Conservation (phyloP, 2,113 vertebrate species). For the Megaceryle maxima region DNA sequence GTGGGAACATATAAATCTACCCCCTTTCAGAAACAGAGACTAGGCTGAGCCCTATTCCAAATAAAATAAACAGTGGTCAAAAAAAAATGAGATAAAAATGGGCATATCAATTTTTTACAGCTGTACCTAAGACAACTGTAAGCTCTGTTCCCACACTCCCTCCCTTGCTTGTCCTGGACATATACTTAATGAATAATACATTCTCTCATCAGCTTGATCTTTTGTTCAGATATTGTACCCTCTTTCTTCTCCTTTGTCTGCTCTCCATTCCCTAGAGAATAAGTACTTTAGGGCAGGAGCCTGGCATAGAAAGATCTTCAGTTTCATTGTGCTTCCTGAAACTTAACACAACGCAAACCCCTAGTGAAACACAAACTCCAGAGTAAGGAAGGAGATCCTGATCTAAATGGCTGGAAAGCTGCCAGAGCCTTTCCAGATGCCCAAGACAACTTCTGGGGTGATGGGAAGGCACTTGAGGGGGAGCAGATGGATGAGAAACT, state of each 20-base stretch:
- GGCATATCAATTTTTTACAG: background rate
- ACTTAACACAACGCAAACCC: background rate
- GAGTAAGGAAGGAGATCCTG: background rate
- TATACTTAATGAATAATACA: conserved; percentile 37
- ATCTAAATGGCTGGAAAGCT: background rate
- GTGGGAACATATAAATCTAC: background rate
- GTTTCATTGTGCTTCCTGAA: conserved; percentile 25
- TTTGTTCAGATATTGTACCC: background rate
- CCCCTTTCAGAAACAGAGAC: background rate
- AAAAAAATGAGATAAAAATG: background rate
- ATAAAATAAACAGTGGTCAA: background rate
- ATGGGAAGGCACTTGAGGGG: background rate
- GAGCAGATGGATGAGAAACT: background rate
- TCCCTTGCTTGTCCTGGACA: background rate
- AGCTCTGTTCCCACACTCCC: background rate
- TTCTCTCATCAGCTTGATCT: conserved; percentile 19
- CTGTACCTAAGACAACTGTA: background rate
- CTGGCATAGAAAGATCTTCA: background rate
- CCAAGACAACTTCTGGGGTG: background rate
- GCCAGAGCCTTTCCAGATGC: background rate
- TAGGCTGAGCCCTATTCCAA: background rate
- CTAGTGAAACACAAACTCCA: background rate
- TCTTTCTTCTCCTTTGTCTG: conserved; percentile 28
- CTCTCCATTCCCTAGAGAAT: background rate
- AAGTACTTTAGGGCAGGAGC: conserved; percentile 10